Base-by-base conservation (phyloP, 2,888 invertebrate genomes). In the Conchocele bisecta region DNA sequence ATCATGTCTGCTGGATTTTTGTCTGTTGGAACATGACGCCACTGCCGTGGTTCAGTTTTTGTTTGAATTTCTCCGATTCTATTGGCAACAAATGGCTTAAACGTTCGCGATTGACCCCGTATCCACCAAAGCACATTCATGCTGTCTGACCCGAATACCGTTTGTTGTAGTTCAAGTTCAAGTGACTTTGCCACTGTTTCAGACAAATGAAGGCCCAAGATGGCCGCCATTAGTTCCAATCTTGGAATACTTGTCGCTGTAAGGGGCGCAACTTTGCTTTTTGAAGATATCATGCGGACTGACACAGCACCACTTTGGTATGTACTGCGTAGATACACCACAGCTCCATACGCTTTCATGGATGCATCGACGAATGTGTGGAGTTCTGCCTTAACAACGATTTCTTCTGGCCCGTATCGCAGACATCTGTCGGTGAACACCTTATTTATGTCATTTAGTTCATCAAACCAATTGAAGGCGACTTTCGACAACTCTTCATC, bases 11-110 rank as follows among this genome's bases (percentile, higher is more conserved):
- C 59, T 29, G 41, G 56, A 37, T 73, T 73, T n/a, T 46, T 17
- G 29, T 20, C 26, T 2, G 50, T 31, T n/a, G 66, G 60, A 3
- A 66, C 51, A 41, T 69, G 37, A 11, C 67, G 26, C 70, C 70
- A 74, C 28, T 74, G 73, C 3, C 44, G 29, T n/a, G 70, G 63
- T 20, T 57, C 53, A 0, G 70, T 61, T 26, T 20, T n/a, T 24
- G 15, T 37, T 17, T 79, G 79, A n/a, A 82, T 79, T 60, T 79
- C 67, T 5, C 69, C 68, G n/a, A 76, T 58, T 15, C 79, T 63
- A 57, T 82, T 79, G 0, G 75, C 69, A 5, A 77, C 73, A 60
- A 81, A 77, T 29, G 70, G 33, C 51, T 74, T 70, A 56, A 58
- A 71, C n/a, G n/a, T n/a, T 31, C 54, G 11, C 37, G 71, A 71